Base-by-base conservation (phyloP, 2,797 vertebrate genomes). In the Gobio occitaniae region DNA sequence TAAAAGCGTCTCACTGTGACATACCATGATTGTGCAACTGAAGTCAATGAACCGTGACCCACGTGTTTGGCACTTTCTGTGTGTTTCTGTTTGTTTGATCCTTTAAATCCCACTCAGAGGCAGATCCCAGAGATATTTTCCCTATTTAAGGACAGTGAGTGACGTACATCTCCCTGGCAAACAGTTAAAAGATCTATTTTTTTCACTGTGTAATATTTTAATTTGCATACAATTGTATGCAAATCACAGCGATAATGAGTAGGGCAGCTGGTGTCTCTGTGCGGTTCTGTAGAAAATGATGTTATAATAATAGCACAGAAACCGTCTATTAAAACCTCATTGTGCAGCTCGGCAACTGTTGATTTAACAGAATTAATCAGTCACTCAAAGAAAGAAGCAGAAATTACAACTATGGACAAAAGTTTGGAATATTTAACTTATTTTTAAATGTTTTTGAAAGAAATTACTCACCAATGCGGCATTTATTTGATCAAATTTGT, bases 141-240 rank as follows among this genome's bases (percentile, higher is more conserved):
- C 25, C 29, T 6, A 9, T 74, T 82, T 36, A 74, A 17, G 32
- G 25, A 12, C 7, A 9, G 54, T 63, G 17, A 82, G 32, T 70
- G 66, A 38, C 68, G 76, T 84, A 84, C 70, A 82, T 36, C 41
- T 72, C 47, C 38, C 29, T 44, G 32, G 44, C 25, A 36, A n/a
- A 59, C 52, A 48, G n/a, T 86, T 85, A 78, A 3, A 2, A 74
- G 78, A 88, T 68, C 86, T 88, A 78, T 88, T 78, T 87, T 32
- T 44, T 65, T 76, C 80, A 84, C 83, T 36, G 7, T 72, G 59
- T 85, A 90, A 81, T 84, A 86, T 79, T 90, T 90, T 78, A 25
- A 83, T 29, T 72, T 44, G 59, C n/a, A 47, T 85, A 36, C n/a
- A 87, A 78, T 78, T 83, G 63, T 68, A 89, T 84, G 84, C 84